Evolutionary conservation across 2,888 invertebrate species (phyloP).

Genomic region (Anodontia alba): DNA sequence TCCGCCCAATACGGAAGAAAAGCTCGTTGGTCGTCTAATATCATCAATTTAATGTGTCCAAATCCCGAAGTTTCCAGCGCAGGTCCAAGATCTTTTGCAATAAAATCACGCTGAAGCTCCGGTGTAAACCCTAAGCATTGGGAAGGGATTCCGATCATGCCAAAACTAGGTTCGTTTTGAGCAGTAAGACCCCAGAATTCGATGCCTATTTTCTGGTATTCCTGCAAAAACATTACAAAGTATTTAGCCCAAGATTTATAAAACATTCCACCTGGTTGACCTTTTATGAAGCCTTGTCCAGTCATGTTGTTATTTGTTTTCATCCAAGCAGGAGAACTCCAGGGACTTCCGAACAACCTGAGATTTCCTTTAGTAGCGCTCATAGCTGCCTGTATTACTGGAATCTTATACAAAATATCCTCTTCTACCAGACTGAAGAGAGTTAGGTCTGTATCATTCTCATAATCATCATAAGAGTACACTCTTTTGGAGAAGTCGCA

Average conservation of each 20-base stretch:
- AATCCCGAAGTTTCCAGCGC: conserved; percentile 88
- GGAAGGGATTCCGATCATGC: conserved; percentile 81
- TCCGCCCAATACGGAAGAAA: conserved; percentile 89
- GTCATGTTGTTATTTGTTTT: conserved; percentile 47
- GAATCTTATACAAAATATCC: conserved; percentile 37
- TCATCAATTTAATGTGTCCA: conserved; percentile 89
- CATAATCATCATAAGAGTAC: conserved; percentile 92
- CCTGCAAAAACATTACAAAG: conserved; percentile 91
- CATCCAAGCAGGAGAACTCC: conserved; percentile 52
- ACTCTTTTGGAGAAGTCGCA: conserved; percentile 93
- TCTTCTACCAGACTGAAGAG: no score
- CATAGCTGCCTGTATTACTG: conserved; percentile 42
- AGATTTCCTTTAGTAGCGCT: conserved; percentile 42
- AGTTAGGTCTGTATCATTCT: conserved; percentile 81
- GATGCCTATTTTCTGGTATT: conserved; percentile 88
- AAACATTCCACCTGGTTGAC: conserved; percentile 84
- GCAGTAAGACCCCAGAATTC: conserved; percentile 92
- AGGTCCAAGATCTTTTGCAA: conserved; percentile 90
- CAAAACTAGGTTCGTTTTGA: conserved; percentile 91
- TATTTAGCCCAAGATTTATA: conserved; percentile 94
- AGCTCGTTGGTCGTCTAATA: conserved; percentile 90
- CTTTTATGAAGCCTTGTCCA: conserved; percentile 79
- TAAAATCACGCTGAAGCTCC: conserved; percentile 90
- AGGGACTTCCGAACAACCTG: conserved; percentile 45
- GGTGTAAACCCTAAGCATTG: conserved; percentile 84